Base-by-base conservation (phyloP, 2,888 invertebrate species). In the Steinernema scapterisci region DNA sequence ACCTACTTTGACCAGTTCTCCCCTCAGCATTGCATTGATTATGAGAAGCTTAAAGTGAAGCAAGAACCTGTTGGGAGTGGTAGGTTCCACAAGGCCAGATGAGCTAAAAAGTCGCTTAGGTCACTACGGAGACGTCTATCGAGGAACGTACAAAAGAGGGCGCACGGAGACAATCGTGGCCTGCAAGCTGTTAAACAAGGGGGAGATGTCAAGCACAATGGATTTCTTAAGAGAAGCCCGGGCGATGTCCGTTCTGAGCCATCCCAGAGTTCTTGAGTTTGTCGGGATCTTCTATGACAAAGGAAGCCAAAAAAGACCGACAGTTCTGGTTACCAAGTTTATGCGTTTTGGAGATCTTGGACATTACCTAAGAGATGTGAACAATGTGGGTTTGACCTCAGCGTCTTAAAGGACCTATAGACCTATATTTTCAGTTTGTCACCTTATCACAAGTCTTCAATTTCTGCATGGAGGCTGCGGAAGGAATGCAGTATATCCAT, bases 401-500 rank as follows among this genome's bases (percentile, higher is more conserved):
- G n/a, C n/a, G n/a, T n/a, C n/a, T n/a, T n/a, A n/a, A n/a, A n/a
- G n/a, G n/a, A n/a, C n/a, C n/a, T n/a, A n/a, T n/a, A n/a, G 19
- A 48, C 3, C 5, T 16, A 16, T 5, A 6, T 16, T 21, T 48
- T 16, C 6, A 48, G 48, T 5, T 48, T 16, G n/a, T 48, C 7
- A 48, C 48, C 6, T 21, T 48, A 5, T 6, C n/a, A 48, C 48
- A 48, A n/a, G n/a, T n/a, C n/a, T n/a, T n/a, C n/a, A n/a, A n/a
- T n/a, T n/a, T n/a, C n/a, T n/a, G n/a, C n/a, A 16, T 48, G 5
- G 48, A 48, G n/a, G 48, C 19, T 6, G 48, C 48, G n/a, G 7
- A 48, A 16, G 73, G 70, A 16, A 21, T 73, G 43, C 44, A 31
- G 19, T 70, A 73, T 27, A 21, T 73, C 23, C 73, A 73, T 45